Evolutionary conservation across 64 coral and sea anemone species (phyloP), one percentile per base, ranked within the genome.

Genomic region (Actinia equina): DNA sequence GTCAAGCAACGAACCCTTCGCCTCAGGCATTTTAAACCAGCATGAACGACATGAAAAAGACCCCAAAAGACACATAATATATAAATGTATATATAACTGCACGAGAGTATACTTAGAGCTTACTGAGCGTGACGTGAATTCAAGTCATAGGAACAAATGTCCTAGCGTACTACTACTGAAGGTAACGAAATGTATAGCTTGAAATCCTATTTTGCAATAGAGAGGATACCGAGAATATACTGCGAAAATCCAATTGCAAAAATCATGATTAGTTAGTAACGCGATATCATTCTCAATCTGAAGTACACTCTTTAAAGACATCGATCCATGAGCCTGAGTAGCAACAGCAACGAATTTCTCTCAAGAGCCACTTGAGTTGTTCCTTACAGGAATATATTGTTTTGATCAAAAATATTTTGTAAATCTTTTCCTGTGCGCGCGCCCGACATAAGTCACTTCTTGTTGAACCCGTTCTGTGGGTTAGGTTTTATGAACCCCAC

Each of bases 301-400:
- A 74, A 74, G 12, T 74, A 74, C 69, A 74, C 69, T 74, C 69
- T 74, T 74, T 7, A 74, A 30, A 74, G 69, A 74, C 37, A 74
- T 74, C 69, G 11, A 74, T 74, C 69, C 69, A 74, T 9, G n/a
- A 3, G 0, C 20, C 15, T 11, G 27, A 49, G 46, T 49, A 49
- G 30, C 65, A n/a, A 74, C 22, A 14, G 13, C n/a, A n/a, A 26
- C 69, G 69, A 74, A 74, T 74, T 5, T 10, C 10, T 69, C 7
- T 23, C 19, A 25, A 23, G 20, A 3, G 14, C 25, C 25, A 14
- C 69, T 74, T 74, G n/a, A 74, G 27, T 74, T 3, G n/a, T 74
- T 74, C 3, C 11, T 74, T 41, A 13, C 55, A 74, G 11, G 26
- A 27, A 42, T 3, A 27, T 74, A 41, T 74, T 74, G 10, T 74